Base-by-base conservation (phyloP, 2,797 vertebrate genomes). In the Rousettus madagascariensis region DNA sequence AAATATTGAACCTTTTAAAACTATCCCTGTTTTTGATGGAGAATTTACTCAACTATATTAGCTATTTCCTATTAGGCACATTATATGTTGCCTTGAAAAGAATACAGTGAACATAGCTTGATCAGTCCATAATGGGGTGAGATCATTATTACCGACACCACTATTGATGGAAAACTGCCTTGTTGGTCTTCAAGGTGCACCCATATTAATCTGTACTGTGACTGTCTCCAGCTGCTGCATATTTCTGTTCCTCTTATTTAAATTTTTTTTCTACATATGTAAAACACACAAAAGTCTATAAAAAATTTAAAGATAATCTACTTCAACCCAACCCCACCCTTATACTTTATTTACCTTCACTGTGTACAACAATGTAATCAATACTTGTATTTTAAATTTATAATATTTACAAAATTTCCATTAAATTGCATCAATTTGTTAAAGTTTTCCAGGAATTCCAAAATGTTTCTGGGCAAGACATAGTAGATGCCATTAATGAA, bases 381-480 rank as follows among this genome's bases (percentile, higher is more conserved):
- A 69, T 30, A 57, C 79, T 55, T 90, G 3, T 41, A 57, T 53
- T 87, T 89, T 91, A 61, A 86, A 63, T 75, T 26, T 30, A 66
- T 66, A 36, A 41, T 87, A 72, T 74, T 59, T 79, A 41, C 11
- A 95, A 95, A 95, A 55, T 79, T 38, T 75, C 65, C 12, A 91
- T 86, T 89, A n/a, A 96, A 19, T 71, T 55, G 9, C 43, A 85
- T 69, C 68, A 65, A 71, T 96, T 63, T 82, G 36, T 22, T 53
- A 4, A 96, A 99, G 99, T 98, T 98, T 99, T 99, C 94, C 98
- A 99, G 98, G 98, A 99, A 96, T 99, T 99, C 96, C 98, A 98
- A 97, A 98, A 93, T 83, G 97, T 99, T 90, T 98, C 98, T 96
- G 98, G 98, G 22, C 98, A 98, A 98, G 98, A 98, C 89, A 97